A percentile compares a stretch with the other conserved stretches of the same genome.
These are phyloP conservation scores for Melanostoma scalare DNA, from an alignment of 2,888 invertebrate genomes.

Conservation along the genomic window DNA sequence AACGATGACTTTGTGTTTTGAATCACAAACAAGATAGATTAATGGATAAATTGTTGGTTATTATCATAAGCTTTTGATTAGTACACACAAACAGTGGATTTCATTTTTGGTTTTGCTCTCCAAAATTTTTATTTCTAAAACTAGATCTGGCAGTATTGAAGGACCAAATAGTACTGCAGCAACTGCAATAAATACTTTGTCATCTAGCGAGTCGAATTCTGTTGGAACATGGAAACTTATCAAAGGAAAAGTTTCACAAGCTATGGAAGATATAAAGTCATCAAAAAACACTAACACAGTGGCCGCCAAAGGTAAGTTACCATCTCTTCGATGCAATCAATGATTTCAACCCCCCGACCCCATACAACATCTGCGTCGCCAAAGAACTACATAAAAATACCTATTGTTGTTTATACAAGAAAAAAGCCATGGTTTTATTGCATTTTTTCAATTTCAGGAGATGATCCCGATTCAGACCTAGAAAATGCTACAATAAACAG, in stretches of 20 bases:
- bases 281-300: slow-evolving; percentile 77
- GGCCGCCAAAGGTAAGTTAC: slow-evolving; percentile 46
- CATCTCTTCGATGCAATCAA: neutral
- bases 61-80: no score
- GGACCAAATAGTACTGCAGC: slow-evolving; percentile 78
- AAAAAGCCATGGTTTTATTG: neutral
- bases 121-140: slow-evolving; percentile 14
- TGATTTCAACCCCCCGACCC: no score
- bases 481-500: slow-evolving; percentile 78
- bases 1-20: no score
- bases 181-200: slow-evolving; percentile 75
- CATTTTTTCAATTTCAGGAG: slow-evolving; percentile 11
- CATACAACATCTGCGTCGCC: no score
- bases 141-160: slow-evolving; percentile 80
- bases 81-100: no score
- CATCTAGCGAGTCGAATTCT: slow-evolving; percentile 77
- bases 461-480: slow-evolving; percentile 79
- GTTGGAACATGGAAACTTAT: slow-evolving; percentile 81
- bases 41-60: no score
- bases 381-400: no score
- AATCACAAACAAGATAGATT: no score
- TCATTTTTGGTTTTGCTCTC: no score
- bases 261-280: slow-evolving; percentile 81
- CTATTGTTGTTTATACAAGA: no score
- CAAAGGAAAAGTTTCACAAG: slow-evolving; percentile 81